These are phyloP conservation scores for Nipponacmea schrenckii DNA, from an alignment of 2,888 invertebrate genomes.

Conservation along the genomic window DNA sequence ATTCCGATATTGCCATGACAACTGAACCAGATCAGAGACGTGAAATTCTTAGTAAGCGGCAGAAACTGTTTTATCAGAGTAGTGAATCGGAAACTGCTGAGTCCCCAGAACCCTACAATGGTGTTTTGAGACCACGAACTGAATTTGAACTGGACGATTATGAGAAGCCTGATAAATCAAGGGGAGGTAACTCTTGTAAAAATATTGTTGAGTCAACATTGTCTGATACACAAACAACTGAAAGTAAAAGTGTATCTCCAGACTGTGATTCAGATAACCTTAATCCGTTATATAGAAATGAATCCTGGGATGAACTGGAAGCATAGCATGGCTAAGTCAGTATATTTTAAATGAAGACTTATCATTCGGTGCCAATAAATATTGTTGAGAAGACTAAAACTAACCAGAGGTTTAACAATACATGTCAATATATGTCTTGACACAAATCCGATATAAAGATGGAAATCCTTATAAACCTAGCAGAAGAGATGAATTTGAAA, in stretches of 20 bases:
- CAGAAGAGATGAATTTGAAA: too few relatives aligned
- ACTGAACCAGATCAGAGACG: constrained; percentile 16
- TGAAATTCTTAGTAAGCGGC: constrained; percentile 19
- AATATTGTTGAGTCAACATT: not conserved
- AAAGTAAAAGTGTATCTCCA: not conserved
- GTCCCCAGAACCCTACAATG: constrained; percentile 36
- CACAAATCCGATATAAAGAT: too few relatives aligned
- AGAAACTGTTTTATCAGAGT: constrained; percentile 54
- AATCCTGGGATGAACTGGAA: not conserved
- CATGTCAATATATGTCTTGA: too few relatives aligned
- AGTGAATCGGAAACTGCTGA: constrained; percentile 54
- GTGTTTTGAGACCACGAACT: constrained; percentile 6
- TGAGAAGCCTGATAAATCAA: constrained; percentile 9
- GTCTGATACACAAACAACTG: not conserved
- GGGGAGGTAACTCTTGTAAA: constrained; percentile 1
- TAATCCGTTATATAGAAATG: not conserved
- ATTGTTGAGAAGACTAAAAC: not conserved
- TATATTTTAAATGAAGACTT: not conserved
- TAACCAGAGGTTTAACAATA: too few relatives aligned
- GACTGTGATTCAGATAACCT: not conserved
- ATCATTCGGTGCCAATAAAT: not conserved
- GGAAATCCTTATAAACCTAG: too few relatives aligned
- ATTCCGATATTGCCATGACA: constrained; percentile 24
- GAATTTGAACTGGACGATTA: constrained; percentile 15
- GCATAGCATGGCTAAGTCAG: not conserved